Evolutionary conservation across 2,797 vertebrate species (phyloP).

Genomic region (Carapus acus): DNA sequence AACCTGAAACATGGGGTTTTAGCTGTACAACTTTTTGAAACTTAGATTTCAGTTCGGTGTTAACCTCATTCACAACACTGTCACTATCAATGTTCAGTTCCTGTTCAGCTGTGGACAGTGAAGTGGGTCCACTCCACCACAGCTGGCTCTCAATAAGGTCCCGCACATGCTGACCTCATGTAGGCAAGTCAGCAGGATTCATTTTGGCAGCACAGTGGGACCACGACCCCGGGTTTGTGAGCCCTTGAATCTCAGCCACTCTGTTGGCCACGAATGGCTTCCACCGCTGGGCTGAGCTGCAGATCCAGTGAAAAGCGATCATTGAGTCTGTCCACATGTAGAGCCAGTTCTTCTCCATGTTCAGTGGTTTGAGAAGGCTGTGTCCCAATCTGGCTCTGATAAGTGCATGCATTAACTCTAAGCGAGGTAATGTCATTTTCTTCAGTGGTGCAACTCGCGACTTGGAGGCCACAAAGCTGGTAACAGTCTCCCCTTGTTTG

Average conservation of each 20-base stretch:
- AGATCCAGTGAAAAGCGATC: constrained; percentile 14
- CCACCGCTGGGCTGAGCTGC: not conserved
- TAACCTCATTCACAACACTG: no score
- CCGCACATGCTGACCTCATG: constrained; percentile 2
- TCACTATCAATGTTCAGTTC: no score
- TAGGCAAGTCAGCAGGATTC: constrained; percentile 19
- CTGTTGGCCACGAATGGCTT: constrained; percentile 22
- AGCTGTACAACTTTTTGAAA: no score
- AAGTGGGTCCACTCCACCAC: constrained; percentile 14
- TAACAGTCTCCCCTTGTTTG: no score
- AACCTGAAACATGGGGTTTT: not conserved
- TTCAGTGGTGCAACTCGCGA: constrained; percentile 9
- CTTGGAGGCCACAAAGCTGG: constrained; percentile 2
- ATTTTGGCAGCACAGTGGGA: constrained; percentile 9
- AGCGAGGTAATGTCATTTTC: constrained; percentile 2
- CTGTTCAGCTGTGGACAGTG: constrained; percentile 2
- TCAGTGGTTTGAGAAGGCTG: not conserved
- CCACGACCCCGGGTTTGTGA: constrained; percentile 24
- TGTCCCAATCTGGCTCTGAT: constrained; percentile 1
- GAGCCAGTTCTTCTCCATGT: not conserved
- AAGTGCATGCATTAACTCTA: constrained; percentile 8
- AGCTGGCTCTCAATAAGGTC: constrained; percentile 8
- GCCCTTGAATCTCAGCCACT: constrained; percentile 30
- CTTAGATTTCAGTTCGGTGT: no score
- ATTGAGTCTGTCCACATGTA: constrained; percentile 9